Evolutionary conservation across 2,797 vertebrate species (phyloP).

Genomic region (Xenopus petersii): DNA sequence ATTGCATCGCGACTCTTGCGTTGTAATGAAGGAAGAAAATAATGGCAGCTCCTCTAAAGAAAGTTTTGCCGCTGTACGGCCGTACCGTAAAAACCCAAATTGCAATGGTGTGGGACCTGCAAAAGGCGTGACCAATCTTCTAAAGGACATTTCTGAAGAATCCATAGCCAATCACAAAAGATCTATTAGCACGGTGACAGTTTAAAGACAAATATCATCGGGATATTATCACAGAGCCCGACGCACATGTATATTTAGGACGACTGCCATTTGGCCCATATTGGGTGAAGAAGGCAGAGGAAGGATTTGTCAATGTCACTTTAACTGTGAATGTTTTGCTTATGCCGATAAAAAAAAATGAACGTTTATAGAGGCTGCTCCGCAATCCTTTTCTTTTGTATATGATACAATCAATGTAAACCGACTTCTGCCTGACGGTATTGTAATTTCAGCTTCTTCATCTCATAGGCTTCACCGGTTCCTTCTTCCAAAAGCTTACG

Average conservation of each 20-base stretch:
- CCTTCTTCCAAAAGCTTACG: too few species aligned
- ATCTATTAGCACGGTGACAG: conserved; percentile 70
- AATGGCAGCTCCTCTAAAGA: conserved; percentile 44
- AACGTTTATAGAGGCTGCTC: too few species aligned
- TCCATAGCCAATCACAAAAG: conserved; percentile 57
- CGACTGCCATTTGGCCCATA: conserved; percentile 5
- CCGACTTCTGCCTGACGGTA: too few species aligned
- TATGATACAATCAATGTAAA: too few species aligned
- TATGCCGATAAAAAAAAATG: not conserved
- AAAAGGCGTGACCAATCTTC: conserved; percentile 18
- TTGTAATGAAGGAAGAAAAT: conserved; percentile 26
- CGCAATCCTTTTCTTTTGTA: too few species aligned
- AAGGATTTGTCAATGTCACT: conserved; percentile 3
- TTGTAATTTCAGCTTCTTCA: too few species aligned
- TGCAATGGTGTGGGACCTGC: conserved; percentile 5
- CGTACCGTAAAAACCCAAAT: conserved; percentile 4
- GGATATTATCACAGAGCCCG: not conserved
- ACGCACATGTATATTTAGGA: conserved; percentile 7
- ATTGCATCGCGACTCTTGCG: conserved; percentile 26
- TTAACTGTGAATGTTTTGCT: conserved; percentile 36
- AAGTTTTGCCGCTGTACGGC: conserved; percentile 16
- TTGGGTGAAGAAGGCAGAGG: conserved; percentile 15
- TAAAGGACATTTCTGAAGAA: not conserved
- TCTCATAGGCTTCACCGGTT: too few species aligned
- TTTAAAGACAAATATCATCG: conserved; percentile 45